Conservation (phyloP, 2,797 vertebrate genomes). For the Takifugu ocellatus region DNA sequence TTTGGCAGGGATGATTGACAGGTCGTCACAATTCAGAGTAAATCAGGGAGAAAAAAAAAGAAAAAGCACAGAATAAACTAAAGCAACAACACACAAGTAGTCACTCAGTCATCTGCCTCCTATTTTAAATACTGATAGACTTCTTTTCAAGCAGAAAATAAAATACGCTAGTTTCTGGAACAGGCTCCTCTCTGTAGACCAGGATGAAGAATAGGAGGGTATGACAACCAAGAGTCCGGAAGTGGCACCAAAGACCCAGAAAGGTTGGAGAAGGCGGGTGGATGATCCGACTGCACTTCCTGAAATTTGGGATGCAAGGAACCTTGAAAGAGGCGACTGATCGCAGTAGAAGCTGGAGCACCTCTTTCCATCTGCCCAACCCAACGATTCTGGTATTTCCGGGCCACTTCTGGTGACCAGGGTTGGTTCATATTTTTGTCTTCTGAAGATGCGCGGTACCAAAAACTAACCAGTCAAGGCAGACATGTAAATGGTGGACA, state of each 20-base stretch:
- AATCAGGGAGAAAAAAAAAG: constrained; percentile 58
- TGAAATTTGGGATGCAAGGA: constrained; percentile 2
- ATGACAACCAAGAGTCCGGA: constrained; percentile 21
- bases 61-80: constrained; percentile 68
- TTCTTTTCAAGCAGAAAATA: constrained; percentile 61
- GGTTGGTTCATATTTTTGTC: not conserved
- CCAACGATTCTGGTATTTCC: constrained; percentile 25
- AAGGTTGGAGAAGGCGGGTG: constrained; percentile 25
- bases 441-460: constrained; percentile 17
- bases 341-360: not conserved
- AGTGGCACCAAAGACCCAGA: constrained; percentile 15
- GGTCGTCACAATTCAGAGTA: constrained; percentile 56
- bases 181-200: constrained; percentile 52
- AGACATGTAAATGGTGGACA: constrained; percentile 3
- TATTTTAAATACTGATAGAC: constrained; percentile 93
- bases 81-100: constrained; percentile 58
- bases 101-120: constrained; percentile 62
- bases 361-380: constrained; percentile 9
- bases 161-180: constrained; percentile 69
- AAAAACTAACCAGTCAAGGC: constrained; percentile 21
- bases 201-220: constrained; percentile 74
- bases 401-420: too few relatives aligned
- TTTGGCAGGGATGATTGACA: constrained; percentile 66
- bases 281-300: constrained; percentile 8
- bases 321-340: not conserved